Conservation (phyloP, 2,797 vertebrate genomes). For the Mormyrops attenuatus region DNA sequence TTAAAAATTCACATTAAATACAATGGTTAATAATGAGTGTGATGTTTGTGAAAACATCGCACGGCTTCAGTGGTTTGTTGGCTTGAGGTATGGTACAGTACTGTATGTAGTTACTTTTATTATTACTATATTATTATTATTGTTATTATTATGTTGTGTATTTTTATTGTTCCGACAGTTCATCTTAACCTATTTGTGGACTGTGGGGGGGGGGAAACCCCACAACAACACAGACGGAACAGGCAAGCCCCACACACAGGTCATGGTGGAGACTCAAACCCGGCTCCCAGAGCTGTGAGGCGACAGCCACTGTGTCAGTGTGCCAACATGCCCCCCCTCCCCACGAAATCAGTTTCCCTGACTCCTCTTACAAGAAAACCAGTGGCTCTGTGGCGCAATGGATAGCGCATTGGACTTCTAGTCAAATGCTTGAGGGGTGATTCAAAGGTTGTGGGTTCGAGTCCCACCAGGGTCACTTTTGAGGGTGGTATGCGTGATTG, state of each 20-base stretch:
- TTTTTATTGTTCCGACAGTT: neutral
- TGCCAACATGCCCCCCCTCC: neutral
- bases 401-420: constrained; percentile 98
- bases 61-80: too few relatives aligned
- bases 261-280: neutral
- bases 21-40: neutral
- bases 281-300: neutral
- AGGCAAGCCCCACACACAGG: neutral
- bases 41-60: neutral
- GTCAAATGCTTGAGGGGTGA: constrained; percentile 36
- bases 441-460: constrained; percentile 32
- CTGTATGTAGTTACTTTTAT: neutral
- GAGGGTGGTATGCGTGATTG: neutral
- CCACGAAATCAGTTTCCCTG: neutral
- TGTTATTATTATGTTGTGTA: neutral
- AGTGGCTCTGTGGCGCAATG: constrained; percentile 98
- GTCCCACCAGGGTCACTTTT: constrained; percentile 27
- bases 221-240: neutral
- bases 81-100: neutral
- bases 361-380: fast-evolving
- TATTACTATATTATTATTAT: neutral
- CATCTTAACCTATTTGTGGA: neutral
- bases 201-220: neutral
- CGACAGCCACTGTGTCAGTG: neutral
- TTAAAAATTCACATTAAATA: neutral